Conservation (phyloP, 37 sponge, comb jelly and placozoan genomes). For the Theonella swinhoei region DNA sequence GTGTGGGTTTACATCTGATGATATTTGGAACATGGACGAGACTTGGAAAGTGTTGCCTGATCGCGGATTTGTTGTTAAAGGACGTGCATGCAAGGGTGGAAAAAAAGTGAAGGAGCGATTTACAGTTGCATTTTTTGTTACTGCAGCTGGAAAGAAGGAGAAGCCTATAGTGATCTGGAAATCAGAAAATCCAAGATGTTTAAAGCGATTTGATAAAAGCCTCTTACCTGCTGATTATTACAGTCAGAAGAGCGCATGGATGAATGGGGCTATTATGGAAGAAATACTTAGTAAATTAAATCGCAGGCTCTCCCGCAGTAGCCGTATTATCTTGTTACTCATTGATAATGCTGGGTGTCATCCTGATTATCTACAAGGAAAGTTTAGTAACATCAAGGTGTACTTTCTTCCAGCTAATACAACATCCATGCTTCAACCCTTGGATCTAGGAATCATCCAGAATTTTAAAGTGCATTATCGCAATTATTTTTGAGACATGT, state of each 20-base stretch:
- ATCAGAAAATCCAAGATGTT: constrained; percentile 47
- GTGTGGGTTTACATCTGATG: constrained; percentile 21
- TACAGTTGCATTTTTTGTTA: constrained; percentile 57
- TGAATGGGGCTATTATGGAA: constrained; percentile 62
- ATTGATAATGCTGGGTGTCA: constrained; percentile 80
- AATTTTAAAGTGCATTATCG: constrained; percentile 53
- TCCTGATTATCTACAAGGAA: constrained; percentile 28
- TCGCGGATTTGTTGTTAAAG: constrained; percentile 39
- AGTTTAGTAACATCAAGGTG: constrained; percentile 69
- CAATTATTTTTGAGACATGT: constrained; percentile 35
- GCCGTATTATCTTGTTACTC: constrained; percentile 32
- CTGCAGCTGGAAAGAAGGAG: constrained; percentile 52
- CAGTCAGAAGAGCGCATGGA: constrained; percentile 71
- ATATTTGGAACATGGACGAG: constrained; percentile 52
- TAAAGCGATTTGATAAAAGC: constrained; percentile 39
- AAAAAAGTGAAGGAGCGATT: constrained; percentile 48
- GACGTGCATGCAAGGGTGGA: constrained; percentile 57
- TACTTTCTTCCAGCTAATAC: constrained; percentile 68
- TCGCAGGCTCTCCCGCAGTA: constrained; percentile 14
- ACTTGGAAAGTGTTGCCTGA: constrained; percentile 68
- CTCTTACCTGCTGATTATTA: constrained; percentile 51
- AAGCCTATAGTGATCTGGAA: constrained; percentile 21
- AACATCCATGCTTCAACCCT: constrained; percentile 68
- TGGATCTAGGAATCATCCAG: constrained; percentile 68
- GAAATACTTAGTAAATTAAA: constrained; percentile 43